Conservation (phyloP, 2,113 vertebrate genomes). For the Pseudopodoces humilis region DNA sequence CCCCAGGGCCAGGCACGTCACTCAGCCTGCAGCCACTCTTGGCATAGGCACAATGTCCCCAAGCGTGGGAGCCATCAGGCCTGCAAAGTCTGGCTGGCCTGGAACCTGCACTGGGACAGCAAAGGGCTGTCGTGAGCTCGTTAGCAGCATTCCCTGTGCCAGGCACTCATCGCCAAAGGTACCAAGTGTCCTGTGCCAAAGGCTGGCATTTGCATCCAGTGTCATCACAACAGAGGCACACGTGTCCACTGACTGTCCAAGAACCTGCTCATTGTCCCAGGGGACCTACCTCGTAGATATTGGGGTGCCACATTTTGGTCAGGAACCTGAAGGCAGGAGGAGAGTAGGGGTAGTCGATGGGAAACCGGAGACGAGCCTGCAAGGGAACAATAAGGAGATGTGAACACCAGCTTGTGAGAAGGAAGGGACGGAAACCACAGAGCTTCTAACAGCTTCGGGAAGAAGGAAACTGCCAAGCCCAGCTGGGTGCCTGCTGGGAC, state of each 20-base stretch:
- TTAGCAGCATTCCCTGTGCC: neutral
- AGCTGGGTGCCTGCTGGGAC: neutral
- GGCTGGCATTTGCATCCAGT: neutral
- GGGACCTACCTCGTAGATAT: slow-evolving; percentile 90
- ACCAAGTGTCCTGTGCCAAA: neutral
- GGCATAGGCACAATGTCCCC: neutral
- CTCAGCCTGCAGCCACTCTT: fast-evolving
- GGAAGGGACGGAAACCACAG: neutral
- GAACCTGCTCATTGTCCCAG: neutral
- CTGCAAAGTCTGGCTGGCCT: neutral
- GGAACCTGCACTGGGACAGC: neutral
- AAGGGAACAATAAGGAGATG: neutral
- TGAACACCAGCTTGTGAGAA: neutral
- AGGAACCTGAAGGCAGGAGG: slow-evolving; percentile 93
- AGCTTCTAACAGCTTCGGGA: neutral
- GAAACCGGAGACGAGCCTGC: slow-evolving; percentile 93
- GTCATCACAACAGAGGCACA: fast-evolving
- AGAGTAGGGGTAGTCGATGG: slow-evolving; percentile 95
- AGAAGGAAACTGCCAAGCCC: neutral
- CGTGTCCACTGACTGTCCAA: neutral
- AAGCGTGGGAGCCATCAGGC: neutral
- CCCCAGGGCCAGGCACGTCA: neutral
- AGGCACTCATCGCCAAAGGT: neutral
- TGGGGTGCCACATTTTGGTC: slow-evolving; percentile 99
- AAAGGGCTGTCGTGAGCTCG: neutral